Evolutionary conservation across 2,797 vertebrate genomes (phyloP).

Genomic region (Enteromius anoplus): DNA sequence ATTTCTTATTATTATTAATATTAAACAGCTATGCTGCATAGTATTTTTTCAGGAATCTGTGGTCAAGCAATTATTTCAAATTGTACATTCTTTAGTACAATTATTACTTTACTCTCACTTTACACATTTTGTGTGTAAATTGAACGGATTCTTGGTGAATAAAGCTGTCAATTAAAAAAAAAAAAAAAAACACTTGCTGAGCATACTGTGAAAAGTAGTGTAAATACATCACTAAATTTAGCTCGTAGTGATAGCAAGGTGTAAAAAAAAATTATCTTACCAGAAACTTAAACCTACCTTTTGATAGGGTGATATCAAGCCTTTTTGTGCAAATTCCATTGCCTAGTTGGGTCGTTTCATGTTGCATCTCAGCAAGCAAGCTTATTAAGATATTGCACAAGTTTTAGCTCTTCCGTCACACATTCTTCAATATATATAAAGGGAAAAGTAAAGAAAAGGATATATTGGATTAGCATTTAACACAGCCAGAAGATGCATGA

Average conservation of each 20-base stretch:
- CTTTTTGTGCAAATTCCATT: constrained; percentile 21
- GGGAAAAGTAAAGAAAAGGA: constrained; percentile 23
- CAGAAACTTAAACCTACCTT: constrained; percentile 27
- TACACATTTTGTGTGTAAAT: background rate
- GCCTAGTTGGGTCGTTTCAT: background rate
- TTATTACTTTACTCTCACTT: background rate
- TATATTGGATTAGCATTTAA: constrained; percentile 52
- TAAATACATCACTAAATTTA: background rate
- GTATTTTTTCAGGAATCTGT: background rate
- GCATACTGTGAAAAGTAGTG: too few species aligned
- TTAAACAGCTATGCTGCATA: background rate
- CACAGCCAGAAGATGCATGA: constrained; percentile 15
- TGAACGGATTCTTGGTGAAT: background rate
- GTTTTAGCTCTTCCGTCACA: constrained; percentile 23
- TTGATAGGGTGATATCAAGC: background rate
- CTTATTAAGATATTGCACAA: constrained; percentile 22
- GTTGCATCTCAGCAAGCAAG: background rate
- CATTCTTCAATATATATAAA: constrained; percentile 51
- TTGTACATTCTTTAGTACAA: background rate
- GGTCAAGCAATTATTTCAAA: background rate
- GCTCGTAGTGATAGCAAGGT: background rate
- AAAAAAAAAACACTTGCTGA: background rate
- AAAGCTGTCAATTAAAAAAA: background rate
- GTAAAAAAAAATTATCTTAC: background rate
- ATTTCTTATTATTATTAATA: background rate